Conservation (phyloP, 1,140 invertebrate species). For the Caerostris extrusa region DNA sequence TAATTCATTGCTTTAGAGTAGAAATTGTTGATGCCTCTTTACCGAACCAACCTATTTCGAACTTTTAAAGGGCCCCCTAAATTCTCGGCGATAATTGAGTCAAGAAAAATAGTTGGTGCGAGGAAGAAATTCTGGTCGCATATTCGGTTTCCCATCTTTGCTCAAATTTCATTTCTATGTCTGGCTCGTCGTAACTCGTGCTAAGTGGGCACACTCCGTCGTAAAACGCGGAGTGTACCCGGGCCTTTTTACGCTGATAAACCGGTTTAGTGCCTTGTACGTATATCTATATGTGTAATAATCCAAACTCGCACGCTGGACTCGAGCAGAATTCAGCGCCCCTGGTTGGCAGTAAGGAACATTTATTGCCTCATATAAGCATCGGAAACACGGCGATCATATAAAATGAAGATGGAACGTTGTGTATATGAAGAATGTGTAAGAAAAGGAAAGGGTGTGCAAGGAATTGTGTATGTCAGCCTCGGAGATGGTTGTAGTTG, state of each 20-base stretch:
- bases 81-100: background rate
- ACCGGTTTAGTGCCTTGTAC: slow-evolving; percentile 63
- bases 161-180: slow-evolving; percentile 34
- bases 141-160: slow-evolving; percentile 5
- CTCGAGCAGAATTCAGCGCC: slow-evolving; percentile 33
- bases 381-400: slow-evolving; percentile 44
- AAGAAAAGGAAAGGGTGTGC: background rate
- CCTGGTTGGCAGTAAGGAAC: slow-evolving; percentile 53
- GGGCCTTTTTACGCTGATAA: slow-evolving; percentile 44
- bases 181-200: background rate
- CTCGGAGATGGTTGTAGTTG: background rate
- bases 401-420: slow-evolving; percentile 65
- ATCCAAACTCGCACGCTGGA: background rate
- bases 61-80: background rate
- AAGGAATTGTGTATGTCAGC: background rate
- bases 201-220: slow-evolving; percentile 6
- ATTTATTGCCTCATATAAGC: slow-evolving; percentile 68
- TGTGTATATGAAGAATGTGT: background rate
- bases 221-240: background rate
- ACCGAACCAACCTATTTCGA: no score
- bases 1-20: no score
- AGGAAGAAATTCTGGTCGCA: background rate
- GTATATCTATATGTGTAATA: slow-evolving; percentile 59
- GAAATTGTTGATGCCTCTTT: no score
- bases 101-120: background rate